Percentiles rank a stretch among this genome's conserved stretches.
phyloP scores from a whole-genome alignment of 2,797 vertebrate species.

The Lacerta agilis region DNA sequence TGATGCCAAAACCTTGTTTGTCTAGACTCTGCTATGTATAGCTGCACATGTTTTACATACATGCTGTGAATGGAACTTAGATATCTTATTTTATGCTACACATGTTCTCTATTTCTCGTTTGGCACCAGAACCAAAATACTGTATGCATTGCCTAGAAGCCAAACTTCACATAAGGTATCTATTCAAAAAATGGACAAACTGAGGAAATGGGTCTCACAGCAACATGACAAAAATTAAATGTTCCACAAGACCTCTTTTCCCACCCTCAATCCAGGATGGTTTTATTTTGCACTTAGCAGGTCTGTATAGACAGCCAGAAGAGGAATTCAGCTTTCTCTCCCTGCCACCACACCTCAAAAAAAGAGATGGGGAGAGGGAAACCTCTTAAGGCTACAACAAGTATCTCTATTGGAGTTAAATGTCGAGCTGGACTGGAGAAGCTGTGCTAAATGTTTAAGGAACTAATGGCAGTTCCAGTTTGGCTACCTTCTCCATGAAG shows the following conservation, averaged over 20 bases:
- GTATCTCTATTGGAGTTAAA: not conserved
- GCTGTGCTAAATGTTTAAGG: not conserved
- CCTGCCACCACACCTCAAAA: too few relatives aligned
- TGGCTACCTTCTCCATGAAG: not conserved
- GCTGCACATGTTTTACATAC: not conserved
- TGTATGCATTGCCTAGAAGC: constrained; percentile 27
- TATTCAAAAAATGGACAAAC: constrained; percentile 27
- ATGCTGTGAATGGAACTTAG: not conserved
- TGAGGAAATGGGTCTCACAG: constrained; percentile 13
- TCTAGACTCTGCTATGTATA: constrained; percentile 18
- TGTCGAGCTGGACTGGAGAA: not conserved
- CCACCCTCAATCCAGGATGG: not conserved
- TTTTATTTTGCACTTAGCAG: constrained; percentile 4
- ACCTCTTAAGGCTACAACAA: not conserved
- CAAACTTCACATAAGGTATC: constrained; percentile 44
- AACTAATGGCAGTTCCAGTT: not conserved
- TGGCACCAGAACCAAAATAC: constrained; percentile 8
- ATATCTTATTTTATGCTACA: not conserved
- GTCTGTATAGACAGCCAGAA: not conserved
- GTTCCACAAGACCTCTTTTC: not conserved
- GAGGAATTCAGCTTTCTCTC: not conserved
- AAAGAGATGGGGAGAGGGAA: too few relatives aligned
- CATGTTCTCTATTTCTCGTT: constrained; percentile 28
- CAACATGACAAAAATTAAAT: constrained; percentile 36
- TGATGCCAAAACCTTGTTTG: not conserved